Percentiles rank a stretch among this genome's conserved stretches.
phyloP scores from a whole-genome alignment of 2,888 invertebrate species.

The Meandrusa payeni region DNA sequence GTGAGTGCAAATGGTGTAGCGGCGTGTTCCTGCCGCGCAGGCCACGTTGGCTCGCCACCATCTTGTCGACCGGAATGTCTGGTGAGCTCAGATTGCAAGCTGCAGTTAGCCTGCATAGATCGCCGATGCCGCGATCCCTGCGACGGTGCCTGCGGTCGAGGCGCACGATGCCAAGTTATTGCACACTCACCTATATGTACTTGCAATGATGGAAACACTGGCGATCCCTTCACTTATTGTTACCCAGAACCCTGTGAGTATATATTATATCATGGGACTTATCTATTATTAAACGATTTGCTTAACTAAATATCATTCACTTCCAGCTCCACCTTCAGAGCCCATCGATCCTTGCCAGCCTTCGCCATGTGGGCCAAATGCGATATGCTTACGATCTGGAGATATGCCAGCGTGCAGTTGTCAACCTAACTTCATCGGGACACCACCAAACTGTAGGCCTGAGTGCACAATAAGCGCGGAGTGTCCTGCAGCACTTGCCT shows the following conservation, averaged over 20 bases:
- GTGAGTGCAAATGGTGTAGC: slow-evolving; percentile 77
- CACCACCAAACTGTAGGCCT: slow-evolving; percentile 85
- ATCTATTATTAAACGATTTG: no score
- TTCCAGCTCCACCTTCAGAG: slow-evolving; percentile 40
- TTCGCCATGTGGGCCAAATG: slow-evolving; percentile 85
- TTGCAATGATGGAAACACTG: slow-evolving; percentile 84
- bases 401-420: slow-evolving; percentile 84
- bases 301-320: neutral
- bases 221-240: slow-evolving; percentile 87
- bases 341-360: slow-evolving; percentile 82
- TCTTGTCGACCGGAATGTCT: slow-evolving; percentile 89
- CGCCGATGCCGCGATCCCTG: slow-evolving; percentile 88
- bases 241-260: slow-evolving; percentile 79
- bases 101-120: slow-evolving; percentile 85
- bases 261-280: no score
- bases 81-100: slow-evolving; percentile 85
- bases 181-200: slow-evolving; percentile 88
- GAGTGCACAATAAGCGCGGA: slow-evolving; percentile 86
- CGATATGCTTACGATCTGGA: slow-evolving; percentile 82
- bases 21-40: slow-evolving; percentile 85
- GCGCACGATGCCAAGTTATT: slow-evolving; percentile 86
- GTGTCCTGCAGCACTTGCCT: slow-evolving; percentile 84
- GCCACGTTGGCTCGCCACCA: slow-evolving; percentile 88
- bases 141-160: slow-evolving; percentile 86
- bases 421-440: slow-evolving; percentile 82